Conservation (phyloP, 2,113 vertebrate genomes). For the Elanoides forficatus region DNA sequence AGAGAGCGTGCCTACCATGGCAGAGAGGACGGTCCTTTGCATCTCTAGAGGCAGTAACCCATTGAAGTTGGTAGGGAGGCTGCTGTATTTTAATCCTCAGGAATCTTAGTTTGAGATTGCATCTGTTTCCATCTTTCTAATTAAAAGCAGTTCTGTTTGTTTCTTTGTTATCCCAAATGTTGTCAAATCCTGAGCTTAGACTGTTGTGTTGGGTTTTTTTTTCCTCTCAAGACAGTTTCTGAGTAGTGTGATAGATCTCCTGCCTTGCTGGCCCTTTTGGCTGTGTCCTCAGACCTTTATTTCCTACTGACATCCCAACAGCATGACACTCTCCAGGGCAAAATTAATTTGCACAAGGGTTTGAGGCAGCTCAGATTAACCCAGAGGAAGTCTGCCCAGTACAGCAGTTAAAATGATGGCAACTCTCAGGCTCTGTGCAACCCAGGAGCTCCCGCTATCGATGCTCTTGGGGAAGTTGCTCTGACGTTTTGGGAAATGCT, state of each 20-base stretch:
- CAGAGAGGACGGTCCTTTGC: not conserved
- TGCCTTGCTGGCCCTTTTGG: not conserved
- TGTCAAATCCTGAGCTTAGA: not conserved
- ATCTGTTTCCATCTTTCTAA: conserved; percentile 6
- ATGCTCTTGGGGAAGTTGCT: not conserved
- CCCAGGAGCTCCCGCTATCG: not conserved
- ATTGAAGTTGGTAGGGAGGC: not conserved
- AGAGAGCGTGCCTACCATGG: accelerated
- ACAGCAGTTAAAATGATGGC: not conserved
- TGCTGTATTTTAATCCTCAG: not conserved
- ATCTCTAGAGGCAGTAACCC: not conserved
- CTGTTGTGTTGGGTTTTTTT: not conserved
- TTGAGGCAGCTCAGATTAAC: not conserved
- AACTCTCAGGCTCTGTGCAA: not conserved
- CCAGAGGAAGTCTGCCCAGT: not conserved
- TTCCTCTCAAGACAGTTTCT: not conserved
- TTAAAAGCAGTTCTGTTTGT: conserved; percentile 5
- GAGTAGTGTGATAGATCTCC: not conserved
- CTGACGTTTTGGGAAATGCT: not conserved
- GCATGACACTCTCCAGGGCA: not conserved
- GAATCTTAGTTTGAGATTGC: not conserved
- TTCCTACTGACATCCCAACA: not conserved
- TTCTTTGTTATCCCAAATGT: not conserved
- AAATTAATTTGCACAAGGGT: not conserved
- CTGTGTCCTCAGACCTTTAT: not conserved